Base-by-base conservation (phyloP, 1,140 invertebrate species). In the Camponotus floridanus region DNA sequence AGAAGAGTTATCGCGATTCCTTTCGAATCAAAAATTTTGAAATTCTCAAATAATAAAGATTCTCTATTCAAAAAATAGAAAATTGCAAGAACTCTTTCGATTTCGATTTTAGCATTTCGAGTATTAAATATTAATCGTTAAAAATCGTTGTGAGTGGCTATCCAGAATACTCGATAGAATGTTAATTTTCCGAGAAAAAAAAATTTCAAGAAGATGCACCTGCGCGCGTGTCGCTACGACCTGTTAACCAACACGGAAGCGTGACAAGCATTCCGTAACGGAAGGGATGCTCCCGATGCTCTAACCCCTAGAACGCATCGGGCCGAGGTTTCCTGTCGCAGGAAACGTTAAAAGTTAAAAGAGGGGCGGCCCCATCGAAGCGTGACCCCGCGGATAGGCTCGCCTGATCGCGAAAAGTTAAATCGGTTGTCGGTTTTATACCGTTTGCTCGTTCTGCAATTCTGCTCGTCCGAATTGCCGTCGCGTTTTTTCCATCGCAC, bases 251-350 rank as follows among this genome's bases (percentile, higher is more conserved):
- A 91, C 73, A 84, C 88, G 91, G 91, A 92, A 92, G 87, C 80
- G 86, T 86, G 68, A 21, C 70, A 85, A 91, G 76, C 85, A 86
- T 86, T 86, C 86, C 91, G 88, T 91, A 86, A 91, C 91, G 86
- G 79, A 90, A 87, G 91, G 90, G 90, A 92, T 92, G 91, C 86
- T 84, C 91, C 85, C 71, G 87, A 70, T 48, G 73, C 59, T 84
- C 71, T 88, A 91, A 89, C 88, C 88, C 91, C 85, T 89, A 87
- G 88, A 91, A 91, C 87, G 80, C 87, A 90, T 86, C 86, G 67
- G 59, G 78, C 87, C 91, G 91, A 91, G 87, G 91, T 91, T 93
- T 94, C 92, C 92, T 92, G 92, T 87, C 87, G 36, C 85, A 90
- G 90, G 85, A 89, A 89, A 90, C 76, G 88, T 86, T 86, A 62